Conservation (phyloP, 2,888 invertebrate species). For the Orthosia incerta region DNA sequence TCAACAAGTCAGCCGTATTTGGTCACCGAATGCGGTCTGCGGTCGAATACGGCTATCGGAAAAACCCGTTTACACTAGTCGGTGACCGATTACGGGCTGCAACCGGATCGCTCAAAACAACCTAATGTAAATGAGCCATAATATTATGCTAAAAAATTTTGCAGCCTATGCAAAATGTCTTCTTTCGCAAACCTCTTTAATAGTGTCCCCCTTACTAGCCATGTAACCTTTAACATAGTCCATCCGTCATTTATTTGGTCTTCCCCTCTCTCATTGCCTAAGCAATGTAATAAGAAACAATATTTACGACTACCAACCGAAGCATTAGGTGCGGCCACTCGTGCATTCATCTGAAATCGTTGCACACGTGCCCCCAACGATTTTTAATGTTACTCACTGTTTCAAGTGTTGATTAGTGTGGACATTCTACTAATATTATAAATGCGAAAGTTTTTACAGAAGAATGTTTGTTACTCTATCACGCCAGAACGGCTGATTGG, state of each 20-base stretch:
- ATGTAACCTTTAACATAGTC: neutral
- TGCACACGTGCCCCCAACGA: slow-evolving; percentile 69
- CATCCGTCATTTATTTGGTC: neutral
- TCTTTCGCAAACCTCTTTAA: neutral
- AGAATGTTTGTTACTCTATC: too few relatives aligned
- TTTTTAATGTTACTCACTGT: slow-evolving; percentile 69
- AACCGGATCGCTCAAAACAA: too few relatives aligned
- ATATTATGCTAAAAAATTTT: too few relatives aligned
- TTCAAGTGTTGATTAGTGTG: slow-evolving; percentile 43
- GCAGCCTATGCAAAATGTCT: neutral
- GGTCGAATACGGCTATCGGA: too few relatives aligned
- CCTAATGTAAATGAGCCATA: too few relatives aligned
- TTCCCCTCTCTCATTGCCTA: neutral
- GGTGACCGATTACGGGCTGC: too few relatives aligned
- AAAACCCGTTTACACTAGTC: too few relatives aligned
- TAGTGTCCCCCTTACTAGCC: neutral
- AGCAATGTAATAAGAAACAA: slow-evolving; percentile 37
- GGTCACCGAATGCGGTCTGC: too few relatives aligned
- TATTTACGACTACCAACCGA: slow-evolving; percentile 39
- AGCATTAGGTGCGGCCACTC: slow-evolving; percentile 58
- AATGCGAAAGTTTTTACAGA: too few relatives aligned
- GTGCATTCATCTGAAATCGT: slow-evolving; percentile 68
- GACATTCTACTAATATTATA: slow-evolving; percentile 37
- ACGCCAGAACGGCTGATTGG: too few relatives aligned
- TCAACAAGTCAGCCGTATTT: too few relatives aligned